Evolutionary conservation across 2,797 vertebrate genomes (phyloP).

Genomic region (Hylomyscus alleni): DNA sequence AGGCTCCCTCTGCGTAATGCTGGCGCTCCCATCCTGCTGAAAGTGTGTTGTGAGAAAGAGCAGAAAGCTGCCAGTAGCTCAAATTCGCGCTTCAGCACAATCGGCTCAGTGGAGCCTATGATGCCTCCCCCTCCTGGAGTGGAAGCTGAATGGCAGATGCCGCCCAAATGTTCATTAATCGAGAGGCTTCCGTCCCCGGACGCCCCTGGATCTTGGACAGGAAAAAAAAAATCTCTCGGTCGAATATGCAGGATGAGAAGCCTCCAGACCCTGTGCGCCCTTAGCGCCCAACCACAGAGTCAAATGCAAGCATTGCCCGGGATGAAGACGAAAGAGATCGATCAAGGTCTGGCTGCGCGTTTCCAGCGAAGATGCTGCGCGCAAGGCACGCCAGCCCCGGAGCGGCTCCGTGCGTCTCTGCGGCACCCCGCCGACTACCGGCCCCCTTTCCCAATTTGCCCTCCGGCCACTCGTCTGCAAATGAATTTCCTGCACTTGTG

Average conservation of each 20-base stretch:
- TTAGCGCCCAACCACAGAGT: background rate
- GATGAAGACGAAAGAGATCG: background rate
- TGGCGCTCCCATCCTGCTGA: slow-evolving; percentile 28
- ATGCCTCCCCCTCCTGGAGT: background rate
- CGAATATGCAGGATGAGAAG: background rate
- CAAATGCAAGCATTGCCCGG: background rate
- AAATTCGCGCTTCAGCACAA: background rate
- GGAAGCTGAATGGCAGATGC: background rate
- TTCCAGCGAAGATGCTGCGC: background rate
- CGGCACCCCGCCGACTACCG: background rate
- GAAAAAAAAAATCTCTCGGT: background rate
- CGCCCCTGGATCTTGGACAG: background rate
- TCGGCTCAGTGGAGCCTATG: background rate
- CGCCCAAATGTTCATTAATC: background rate
- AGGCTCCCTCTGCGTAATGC: background rate
- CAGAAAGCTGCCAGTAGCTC: slow-evolving; percentile 33
- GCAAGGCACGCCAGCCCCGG: background rate
- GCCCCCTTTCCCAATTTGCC: background rate
- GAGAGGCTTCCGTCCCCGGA: background rate
- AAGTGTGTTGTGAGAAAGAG: background rate
- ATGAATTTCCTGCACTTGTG: slow-evolving; percentile 35
- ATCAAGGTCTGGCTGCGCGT: background rate
- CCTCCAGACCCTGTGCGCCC: background rate
- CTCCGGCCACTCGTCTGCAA: slow-evolving; percentile 48
- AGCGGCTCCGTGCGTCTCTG: background rate